These are phyloP conservation scores for Aphidius ervi DNA, from an alignment of 1,140 invertebrate genomes.

Conservation along the genomic window DNA sequence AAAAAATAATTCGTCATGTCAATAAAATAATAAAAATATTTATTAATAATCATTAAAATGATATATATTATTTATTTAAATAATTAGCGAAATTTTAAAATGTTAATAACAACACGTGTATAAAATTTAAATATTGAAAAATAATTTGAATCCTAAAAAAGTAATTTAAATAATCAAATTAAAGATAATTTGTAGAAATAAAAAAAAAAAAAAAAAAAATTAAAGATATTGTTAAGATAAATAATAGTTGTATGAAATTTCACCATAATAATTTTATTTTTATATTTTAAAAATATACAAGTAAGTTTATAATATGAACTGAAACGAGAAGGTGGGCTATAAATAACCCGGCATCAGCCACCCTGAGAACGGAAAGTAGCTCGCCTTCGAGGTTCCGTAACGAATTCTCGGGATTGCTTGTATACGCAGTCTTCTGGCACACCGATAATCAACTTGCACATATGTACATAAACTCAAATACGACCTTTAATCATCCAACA, in stretches of 20 bases:
- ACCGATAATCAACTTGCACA: not conserved
- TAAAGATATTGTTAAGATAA: constrained; percentile 1
- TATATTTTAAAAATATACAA: constrained; percentile 7
- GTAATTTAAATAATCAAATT: too few species aligned
- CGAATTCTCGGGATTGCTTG: constrained; percentile 48
- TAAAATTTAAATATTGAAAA: too few species aligned
- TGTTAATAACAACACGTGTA: too few species aligned
- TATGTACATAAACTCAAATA: too few species aligned
- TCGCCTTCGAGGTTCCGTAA: constrained; percentile 48
- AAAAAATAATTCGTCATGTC: too few species aligned
- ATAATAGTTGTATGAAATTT: constrained; percentile 1
- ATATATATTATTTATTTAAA: too few species aligned
- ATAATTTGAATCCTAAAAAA: too few species aligned
- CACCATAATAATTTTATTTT: constrained; percentile 27
- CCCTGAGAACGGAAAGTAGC: constrained; percentile 52
- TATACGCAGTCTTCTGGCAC: constrained; percentile 1
- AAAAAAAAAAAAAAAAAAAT: not conserved
- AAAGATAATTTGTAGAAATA: too few species aligned
- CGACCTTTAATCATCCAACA: too few species aligned
- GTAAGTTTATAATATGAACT: not conserved
- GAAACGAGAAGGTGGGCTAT: constrained; percentile 31
- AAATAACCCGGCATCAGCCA: constrained; percentile 44
- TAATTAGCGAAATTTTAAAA: too few species aligned
- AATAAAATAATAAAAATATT: too few species aligned
- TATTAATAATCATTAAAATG: too few species aligned